phyloP scores from a whole-genome alignment of 2,888 invertebrate genomes.

The Lithophane ornitopus region DNA sequence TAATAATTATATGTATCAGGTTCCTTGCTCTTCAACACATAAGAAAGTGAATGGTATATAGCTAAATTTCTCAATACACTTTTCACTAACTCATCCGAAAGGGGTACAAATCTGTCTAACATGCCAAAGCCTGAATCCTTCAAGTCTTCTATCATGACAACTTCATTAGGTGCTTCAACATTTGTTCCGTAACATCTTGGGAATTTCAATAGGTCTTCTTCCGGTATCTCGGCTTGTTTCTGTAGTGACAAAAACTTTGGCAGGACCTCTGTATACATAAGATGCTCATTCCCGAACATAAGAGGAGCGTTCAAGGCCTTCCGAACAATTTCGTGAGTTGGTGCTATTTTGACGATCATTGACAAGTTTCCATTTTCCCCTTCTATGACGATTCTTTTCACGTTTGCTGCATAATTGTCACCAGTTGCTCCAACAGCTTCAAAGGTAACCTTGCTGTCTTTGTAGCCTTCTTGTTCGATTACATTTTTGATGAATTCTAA shows the following conservation, averaged over 20 bases:
- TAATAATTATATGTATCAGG: constrained; percentile 66
- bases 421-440: constrained; percentile 70
- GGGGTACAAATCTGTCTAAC: constrained; percentile 70
- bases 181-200: constrained; percentile 73
- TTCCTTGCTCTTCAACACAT: constrained; percentile 71
- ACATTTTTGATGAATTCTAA: constrained; percentile 71
- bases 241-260: constrained; percentile 73
- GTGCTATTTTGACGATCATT: constrained; percentile 78
- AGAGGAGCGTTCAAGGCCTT: constrained; percentile 37
- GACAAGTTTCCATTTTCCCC: constrained; percentile 60
- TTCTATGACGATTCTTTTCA: constrained; percentile 68
- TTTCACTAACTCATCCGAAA: constrained; percentile 70
- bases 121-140: constrained; percentile 68
- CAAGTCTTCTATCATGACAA: constrained; percentile 77
- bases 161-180: constrained; percentile 70
- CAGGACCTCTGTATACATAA: constrained; percentile 72
- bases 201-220: constrained; percentile 68
- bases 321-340: constrained; percentile 61
- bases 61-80: constrained; percentile 74
- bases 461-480: constrained; percentile 69
- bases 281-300: constrained; percentile 73
- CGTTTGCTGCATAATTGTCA: constrained; percentile 72
- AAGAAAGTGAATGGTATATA: constrained; percentile 76
- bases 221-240: constrained; percentile 67
- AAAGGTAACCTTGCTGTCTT: constrained; percentile 68